Evolutionary conservation across 2,888 invertebrate genomes (phyloP).

Genomic region (Melipona bicolor): DNA sequence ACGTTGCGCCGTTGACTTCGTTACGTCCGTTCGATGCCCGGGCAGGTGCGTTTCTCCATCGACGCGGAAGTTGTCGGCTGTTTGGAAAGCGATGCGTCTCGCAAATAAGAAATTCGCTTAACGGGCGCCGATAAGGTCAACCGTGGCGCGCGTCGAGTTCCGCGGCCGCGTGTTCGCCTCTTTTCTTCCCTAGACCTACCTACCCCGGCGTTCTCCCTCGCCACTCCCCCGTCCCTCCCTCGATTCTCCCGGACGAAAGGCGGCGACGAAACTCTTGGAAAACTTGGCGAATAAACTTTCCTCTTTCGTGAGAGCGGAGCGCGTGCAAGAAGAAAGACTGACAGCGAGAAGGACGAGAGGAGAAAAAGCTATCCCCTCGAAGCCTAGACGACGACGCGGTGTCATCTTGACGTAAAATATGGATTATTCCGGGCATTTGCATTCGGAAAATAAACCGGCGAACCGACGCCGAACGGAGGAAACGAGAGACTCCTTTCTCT

Average conservation of each 20-base stretch:
- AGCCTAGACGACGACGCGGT: conserved; percentile 74
- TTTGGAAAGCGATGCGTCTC: conserved; percentile 32
- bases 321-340: conserved; percentile 33
- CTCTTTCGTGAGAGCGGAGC: conserved; percentile 64
- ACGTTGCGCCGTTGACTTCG: conserved; percentile 18
- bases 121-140: conserved; percentile 42
- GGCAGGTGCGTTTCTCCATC: neutral
- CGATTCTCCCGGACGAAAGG: neutral
- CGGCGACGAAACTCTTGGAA: conserved; percentile 62
- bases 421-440: conserved; percentile 83
- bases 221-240: too few relatives aligned
- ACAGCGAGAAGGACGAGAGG: conserved; percentile 32
- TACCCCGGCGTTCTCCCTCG: too few relatives aligned
- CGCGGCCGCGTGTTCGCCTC: conserved; percentile 29
- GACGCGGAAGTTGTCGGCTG: conserved; percentile 36
- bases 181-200: neutral
- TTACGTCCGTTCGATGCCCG: neutral
- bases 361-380: conserved; percentile 58
- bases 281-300: conserved; percentile 81
- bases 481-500: conserved; percentile 19
- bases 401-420: conserved; percentile 82
- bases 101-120: conserved; percentile 53
- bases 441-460: conserved; percentile 82
- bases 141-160: conserved; percentile 33
- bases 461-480: conserved; percentile 64